Percentiles rank a stretch among this genome's conserved stretches.
Conservation (phyloP, 2,113 vertebrate species). For the Natator depressus region DNA sequence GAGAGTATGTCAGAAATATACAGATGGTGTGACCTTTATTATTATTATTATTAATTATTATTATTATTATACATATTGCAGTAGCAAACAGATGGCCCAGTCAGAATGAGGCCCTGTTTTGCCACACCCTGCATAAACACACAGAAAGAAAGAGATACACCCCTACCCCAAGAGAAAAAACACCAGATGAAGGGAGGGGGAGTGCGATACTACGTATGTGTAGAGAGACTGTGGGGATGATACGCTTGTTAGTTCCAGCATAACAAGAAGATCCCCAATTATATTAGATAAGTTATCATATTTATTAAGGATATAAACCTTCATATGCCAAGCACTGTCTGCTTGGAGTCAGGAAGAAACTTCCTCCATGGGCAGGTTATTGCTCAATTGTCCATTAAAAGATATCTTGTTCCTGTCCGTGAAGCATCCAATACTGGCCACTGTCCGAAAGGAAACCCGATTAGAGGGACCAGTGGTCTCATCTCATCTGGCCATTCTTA, state of each 20-base stretch:
- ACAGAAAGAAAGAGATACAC: constrained; percentile 52
- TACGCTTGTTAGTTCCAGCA: constrained; percentile 49
- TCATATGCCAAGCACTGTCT: neutral
- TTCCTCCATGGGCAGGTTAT: too few species aligned
- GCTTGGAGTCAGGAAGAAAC: neutral
- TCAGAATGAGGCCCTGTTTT: constrained; percentile 40
- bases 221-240: constrained; percentile 56
- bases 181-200: constrained; percentile 39
- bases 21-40: neutral
- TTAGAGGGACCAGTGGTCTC: neutral
- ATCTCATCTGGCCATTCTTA: constrained; percentile 20
- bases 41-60: constrained; percentile 19
- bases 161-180: neutral
- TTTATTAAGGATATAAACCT: constrained; percentile 30
- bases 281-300: constrained; percentile 33
- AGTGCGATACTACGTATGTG: constrained; percentile 40
- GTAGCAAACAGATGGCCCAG: constrained; percentile 40
- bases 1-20: constrained; percentile 38
- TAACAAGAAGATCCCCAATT: constrained; percentile 44
- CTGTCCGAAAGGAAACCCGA: neutral
- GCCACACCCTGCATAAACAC: neutral
- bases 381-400: neutral
- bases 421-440: neutral
- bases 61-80: constrained; percentile 41
- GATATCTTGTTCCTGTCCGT: neutral